Conservation (phyloP, 2,888 invertebrate species). For the Eilema griseolum region DNA sequence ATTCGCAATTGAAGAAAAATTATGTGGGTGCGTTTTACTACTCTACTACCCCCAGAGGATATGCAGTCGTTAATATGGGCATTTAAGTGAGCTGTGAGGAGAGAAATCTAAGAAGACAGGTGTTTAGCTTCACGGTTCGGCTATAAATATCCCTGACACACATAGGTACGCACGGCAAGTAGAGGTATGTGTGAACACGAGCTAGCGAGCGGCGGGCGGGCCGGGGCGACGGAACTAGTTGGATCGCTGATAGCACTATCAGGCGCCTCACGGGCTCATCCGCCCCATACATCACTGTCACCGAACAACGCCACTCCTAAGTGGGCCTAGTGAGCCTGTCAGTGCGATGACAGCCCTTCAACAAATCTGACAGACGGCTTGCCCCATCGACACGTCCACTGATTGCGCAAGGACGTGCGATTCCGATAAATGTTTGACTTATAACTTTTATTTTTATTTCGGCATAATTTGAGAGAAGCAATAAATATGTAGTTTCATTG, state of each 20-base stretch:
- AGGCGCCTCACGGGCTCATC: not conserved
- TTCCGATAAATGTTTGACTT: not conserved
- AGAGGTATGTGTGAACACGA: not conserved
- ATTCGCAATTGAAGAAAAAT: not conserved
- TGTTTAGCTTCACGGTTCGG: slow-evolving; percentile 2
- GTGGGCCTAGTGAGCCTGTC: not conserved
- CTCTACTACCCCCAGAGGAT: not conserved
- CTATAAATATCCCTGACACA: slow-evolving; percentile 6
- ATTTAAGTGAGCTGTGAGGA: not conserved
- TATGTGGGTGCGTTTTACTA: not conserved
- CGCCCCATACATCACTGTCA: not conserved
- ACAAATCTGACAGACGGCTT: not conserved
- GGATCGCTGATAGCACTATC: slow-evolving; percentile 9
- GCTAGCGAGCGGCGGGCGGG: not conserved
- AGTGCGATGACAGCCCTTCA: not conserved
- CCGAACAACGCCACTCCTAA: not conserved
- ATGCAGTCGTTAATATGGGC: not conserved
- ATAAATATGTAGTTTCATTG: too few species aligned
- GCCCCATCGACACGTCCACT: not conserved
- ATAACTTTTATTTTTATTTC: too few species aligned
- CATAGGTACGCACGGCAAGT: not conserved
- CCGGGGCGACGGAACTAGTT: not conserved
- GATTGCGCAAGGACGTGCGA: not conserved
- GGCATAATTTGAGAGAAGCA: too few species aligned
- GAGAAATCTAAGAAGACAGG: not conserved